These are phyloP conservation scores for Pterois miles DNA, from an alignment of 2,797 vertebrate genomes.

Conservation along the genomic window DNA sequence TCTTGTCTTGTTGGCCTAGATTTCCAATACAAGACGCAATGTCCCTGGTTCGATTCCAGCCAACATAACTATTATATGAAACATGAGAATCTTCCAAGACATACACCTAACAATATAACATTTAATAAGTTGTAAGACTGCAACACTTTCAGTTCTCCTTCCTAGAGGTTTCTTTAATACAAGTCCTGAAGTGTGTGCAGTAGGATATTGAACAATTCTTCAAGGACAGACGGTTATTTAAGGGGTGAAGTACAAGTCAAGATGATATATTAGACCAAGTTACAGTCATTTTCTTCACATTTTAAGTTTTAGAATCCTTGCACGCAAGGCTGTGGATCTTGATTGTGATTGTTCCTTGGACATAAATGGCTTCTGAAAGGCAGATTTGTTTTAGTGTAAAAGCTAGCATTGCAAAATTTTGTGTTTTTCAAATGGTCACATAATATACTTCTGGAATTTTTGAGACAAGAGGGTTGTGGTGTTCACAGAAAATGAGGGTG, in stretches of 20 bases:
- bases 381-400: neutral
- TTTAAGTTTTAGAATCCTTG: slow-evolving; percentile 10
- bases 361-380: neutral
- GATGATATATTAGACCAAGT: slow-evolving; percentile 29
- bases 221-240: slow-evolving; percentile 27
- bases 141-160: slow-evolving; percentile 3
- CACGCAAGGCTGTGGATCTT: neutral
- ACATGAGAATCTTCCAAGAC: neutral
- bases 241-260: slow-evolving; percentile 13
- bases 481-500: neutral
- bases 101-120: neutral
- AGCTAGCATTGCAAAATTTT: neutral
- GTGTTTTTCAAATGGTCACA: neutral
- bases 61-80: neutral
- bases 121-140: neutral
- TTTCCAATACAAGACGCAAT: neutral
- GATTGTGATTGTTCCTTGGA: neutral
- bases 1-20: neutral
- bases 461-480: neutral
- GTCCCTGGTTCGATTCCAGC: neutral
- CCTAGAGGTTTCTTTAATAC: slow-evolving; percentile 3
- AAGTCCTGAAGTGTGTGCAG: slow-evolving; percentile 6
- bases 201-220: slow-evolving; percentile 29
- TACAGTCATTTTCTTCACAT: neutral
- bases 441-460: neutral